A percentile compares a stretch with the other conserved stretches of the same genome.
Conservation (phyloP, 2,797 vertebrate genomes). For the Hippoglossus hippoglossus region DNA sequence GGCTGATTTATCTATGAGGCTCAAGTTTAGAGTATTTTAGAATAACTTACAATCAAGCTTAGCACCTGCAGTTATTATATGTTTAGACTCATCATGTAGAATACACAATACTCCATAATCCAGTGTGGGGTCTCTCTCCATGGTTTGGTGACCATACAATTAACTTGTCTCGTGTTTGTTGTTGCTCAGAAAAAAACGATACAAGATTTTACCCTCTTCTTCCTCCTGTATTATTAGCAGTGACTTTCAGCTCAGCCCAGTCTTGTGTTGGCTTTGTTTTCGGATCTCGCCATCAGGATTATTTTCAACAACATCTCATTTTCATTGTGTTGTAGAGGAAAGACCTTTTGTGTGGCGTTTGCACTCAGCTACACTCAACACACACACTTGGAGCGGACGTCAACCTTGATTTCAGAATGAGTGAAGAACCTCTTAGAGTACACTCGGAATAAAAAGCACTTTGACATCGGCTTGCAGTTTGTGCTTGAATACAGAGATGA, state of each 20-base stretch:
- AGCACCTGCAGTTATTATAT: too few species aligned
- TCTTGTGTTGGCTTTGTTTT: constrained; percentile 16
- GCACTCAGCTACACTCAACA: neutral
- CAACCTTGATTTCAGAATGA: constrained; percentile 19
- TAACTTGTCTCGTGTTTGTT: constrained; percentile 24
- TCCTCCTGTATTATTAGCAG: constrained; percentile 33
- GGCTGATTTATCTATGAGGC: too few species aligned
- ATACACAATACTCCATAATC: neutral
- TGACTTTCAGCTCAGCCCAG: neutral
- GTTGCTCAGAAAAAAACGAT: constrained; percentile 13
- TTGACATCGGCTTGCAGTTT: constrained; percentile 33
- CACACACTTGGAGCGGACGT: constrained; percentile 12
- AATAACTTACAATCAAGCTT: too few species aligned
- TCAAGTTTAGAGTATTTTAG: too few species aligned
- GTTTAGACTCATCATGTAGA: neutral
- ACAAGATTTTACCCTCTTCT: constrained; percentile 3
- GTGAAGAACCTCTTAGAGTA: constrained; percentile 26
- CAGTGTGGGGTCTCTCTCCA: neutral
- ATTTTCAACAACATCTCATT: constrained; percentile 12
- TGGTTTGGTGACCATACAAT: constrained; percentile 25
- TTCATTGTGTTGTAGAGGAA: constrained; percentile 2
- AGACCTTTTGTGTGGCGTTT: constrained; percentile 13
- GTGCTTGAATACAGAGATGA: constrained; percentile 25
- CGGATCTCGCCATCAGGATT: constrained; percentile 8
- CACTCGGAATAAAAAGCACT: constrained; percentile 22